Base-by-base conservation (phyloP, 64 coral and sea anemone species). In the Pocillopora damicornis region DNA sequence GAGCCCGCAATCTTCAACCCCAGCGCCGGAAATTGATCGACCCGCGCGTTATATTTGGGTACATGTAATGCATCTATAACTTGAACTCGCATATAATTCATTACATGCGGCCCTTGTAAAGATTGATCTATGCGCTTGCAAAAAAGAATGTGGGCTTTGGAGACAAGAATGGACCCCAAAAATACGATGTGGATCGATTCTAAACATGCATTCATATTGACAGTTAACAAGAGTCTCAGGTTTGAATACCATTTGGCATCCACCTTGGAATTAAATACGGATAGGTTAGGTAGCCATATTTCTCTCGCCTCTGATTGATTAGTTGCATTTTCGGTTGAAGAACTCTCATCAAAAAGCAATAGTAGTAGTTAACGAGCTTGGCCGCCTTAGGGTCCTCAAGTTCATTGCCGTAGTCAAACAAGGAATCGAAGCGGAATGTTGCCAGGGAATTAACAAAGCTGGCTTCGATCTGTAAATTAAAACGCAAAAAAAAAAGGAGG, bases 181-280 rank as follows among this genome's bases (percentile, higher is more conserved):
- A 30, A 30, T 30, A 30, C 30, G 30, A 30, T 30, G 30, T 30
- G 30, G 30, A 30, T 30, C 30, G 30, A 30, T 30, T 30, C 30
- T 30, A 30, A 30, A 30, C 30, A 30, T 30, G 30, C 30, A 30
- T 30, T 30, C 30, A 30, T 30, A 30, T 30, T 30, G 30, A 30
- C 30, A 30, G 30, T 30, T 30, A 36, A 36, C 13, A 1, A 36
- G 7, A n/a, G 63, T 14, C 9, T 38, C 71, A 93, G 59, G 92
- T 86, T 34, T 94, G 88, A 30, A 90, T n/a, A 11, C 92, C 89
- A 61, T 94, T 94, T 16, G 88, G 65, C 13, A 94, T 13, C 92
- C 92, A 94, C 86, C 82, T 81, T 87, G 92, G 92, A 65, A 87
- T 79, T 20, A 94, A 18, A 59, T 94, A 94, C 4, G 92, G 92